Base-by-base conservation (phyloP, 2,797 vertebrate species). In the Coilia nasus region DNA sequence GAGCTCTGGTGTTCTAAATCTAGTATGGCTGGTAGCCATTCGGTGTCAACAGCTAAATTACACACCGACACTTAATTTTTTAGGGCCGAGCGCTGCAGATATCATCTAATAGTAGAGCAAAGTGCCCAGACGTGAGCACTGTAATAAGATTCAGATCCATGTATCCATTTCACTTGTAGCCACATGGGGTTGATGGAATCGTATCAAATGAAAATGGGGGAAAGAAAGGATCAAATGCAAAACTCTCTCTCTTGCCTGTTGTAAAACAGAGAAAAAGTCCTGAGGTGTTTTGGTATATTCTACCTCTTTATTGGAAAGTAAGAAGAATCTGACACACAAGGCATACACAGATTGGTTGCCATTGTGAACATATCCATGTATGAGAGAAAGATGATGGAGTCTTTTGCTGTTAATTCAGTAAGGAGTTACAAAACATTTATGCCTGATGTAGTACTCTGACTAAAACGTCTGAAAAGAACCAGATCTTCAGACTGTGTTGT, bases 131-230 rank as follows among this genome's bases (percentile, higher is more conserved):
- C 71, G 7, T 78, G 71, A 78, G 35, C 35, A 44, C 35, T 44
- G 71, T 78, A 78, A 78, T 78, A 78, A 44, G 71, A 78, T 78
- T 78, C 71, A 78, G 71, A 78, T 78, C 35, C 71, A 21, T 44
- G 35, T 78, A 44, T 78, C 35, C 71, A 44, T 78, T 78, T 78
- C 31, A 78, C 17, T 6, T 19, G 35, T 6, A 78, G 41, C 71
- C 71, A 78, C 71, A 44, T 41, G 71, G 35, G 71, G 71, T 78
- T 44, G 31, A 6, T 78, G 71, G 71, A 78, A 78, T 44, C 0
- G 31, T 35, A 78, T 78, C 35, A 78, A 78, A 78, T 78, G 71
- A 78, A 44, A 78, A 78, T 21, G 17, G 35, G 6, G 62, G 31
- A 4, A 31, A 31, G 28, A 35, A 35, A 54, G 14, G 50, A 28